Conservation (phyloP, 2,113 vertebrate genomes). For the Cyprinus carpio region DNA sequence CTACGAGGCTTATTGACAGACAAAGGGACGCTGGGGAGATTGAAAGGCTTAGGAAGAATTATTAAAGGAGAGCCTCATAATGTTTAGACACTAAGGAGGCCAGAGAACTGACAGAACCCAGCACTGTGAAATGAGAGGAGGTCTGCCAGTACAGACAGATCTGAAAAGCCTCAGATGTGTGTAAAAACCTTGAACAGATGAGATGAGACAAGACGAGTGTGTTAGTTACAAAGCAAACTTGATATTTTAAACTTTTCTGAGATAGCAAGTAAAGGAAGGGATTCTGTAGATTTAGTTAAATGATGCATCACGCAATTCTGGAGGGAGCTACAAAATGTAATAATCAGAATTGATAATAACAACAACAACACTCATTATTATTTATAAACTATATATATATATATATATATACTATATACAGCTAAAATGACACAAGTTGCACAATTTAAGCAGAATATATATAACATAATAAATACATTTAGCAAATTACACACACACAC, state of each 20-base stretch:
- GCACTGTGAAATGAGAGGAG: slow-evolving; percentile 13
- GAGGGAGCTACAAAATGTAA: background rate
- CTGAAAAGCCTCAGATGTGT: background rate
- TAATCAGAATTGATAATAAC: too few species aligned
- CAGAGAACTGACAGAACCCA: background rate
- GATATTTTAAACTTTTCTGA: background rate
- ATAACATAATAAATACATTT: too few species aligned
- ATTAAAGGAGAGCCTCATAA: slow-evolving; percentile 40
- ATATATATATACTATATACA: too few species aligned
- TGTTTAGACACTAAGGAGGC: slow-evolving; percentile 23
- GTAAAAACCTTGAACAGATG: background rate
- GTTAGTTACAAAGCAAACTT: background rate
- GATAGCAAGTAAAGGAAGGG: background rate
- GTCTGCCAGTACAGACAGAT: background rate
- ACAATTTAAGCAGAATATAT: too few species aligned
- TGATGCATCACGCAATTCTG: background rate
- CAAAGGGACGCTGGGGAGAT: slow-evolving; percentile 3
- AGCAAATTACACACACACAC: too few species aligned
- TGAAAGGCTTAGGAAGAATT: slow-evolving; percentile 28
- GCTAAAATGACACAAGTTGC: too few species aligned
- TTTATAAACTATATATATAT: too few species aligned
- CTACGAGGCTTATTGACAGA: slow-evolving; percentile 39
- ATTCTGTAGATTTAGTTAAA: background rate
- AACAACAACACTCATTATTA: too few species aligned
- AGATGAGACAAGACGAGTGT: background rate